Base-by-base conservation (phyloP, 1,140 invertebrate species). In the Samia ricini region DNA sequence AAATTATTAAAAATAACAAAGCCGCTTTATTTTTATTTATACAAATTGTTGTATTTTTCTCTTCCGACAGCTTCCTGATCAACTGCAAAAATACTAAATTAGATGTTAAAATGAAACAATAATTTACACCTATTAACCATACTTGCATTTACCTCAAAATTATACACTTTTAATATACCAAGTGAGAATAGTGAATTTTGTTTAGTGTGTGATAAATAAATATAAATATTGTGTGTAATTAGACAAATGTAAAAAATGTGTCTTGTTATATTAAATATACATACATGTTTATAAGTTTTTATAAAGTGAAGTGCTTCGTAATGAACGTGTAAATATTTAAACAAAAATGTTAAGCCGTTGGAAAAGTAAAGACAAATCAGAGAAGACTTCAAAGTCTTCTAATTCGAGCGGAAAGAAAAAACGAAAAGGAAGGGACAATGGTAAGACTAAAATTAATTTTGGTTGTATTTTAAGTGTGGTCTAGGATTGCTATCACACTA, bases 281-380 rank as follows among this genome's bases (percentile, higher is more conserved):
- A 21, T 21, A 36, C 15, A 7, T 36, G 15, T 7, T 15, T 0
- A 36, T n/a, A n/a, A n/a, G n/a, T n/a, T 51, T 51, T 51, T 51
- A 21, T 21, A 21, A 51, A 21, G 21, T 20, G 18, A 51, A 22
- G 50, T 42, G 12, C n/a, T 12, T 42, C n/a, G n/a, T 12, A 12
- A 42, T 42, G 12, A 42, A 15, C 1, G 33, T 15, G 15, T 42
- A 42, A 42, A 4, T 15, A 42, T 12, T 42, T 42, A 12, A 42
- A 42, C 33, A 49, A 86, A 80, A 74, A 89, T 89, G 87, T 71
- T 89, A 48, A 89, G 87, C 71, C 84, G 85, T 57, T 89, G 87
- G 87, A 89, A 89, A 68, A 89, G 87, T 66, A 89, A 89, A 74
- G 87, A 89, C 63, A 89, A 89, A 67, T 82, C 87, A 48, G 87